Percentiles rank a stretch among this genome's conserved stretches.
phyloP scores from a whole-genome alignment of 2,888 invertebrate genomes.

The Dione juno region DNA sequence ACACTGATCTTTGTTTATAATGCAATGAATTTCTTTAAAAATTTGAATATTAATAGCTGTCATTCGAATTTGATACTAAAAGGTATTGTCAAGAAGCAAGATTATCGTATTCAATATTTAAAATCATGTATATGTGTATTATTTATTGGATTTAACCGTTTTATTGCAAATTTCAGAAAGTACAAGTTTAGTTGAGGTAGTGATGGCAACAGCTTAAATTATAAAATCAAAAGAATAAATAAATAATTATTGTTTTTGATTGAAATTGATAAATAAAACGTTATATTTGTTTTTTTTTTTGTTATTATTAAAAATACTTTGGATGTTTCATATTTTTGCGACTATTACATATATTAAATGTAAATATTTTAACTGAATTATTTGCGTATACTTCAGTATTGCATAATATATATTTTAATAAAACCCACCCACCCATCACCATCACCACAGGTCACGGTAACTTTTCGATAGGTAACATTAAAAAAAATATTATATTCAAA shows the following conservation, averaged over 20 bases:
- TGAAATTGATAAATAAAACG: not conserved
- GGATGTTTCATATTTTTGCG: no score
- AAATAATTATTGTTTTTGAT: not conserved
- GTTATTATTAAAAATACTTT: no score
- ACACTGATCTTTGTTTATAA: not conserved
- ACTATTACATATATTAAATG: no score
- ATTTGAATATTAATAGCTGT: not conserved
- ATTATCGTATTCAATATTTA: not conserved
- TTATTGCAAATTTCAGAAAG: not conserved
- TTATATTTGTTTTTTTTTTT: no score
- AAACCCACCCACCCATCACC: not conserved
- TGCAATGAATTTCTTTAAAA: not conserved
- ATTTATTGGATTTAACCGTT: constrained; percentile 1
- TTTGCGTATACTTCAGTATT: not conserved
- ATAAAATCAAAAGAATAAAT: not conserved
- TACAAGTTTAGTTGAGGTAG: constrained; percentile 12
- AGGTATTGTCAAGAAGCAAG: not conserved
- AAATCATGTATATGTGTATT: not conserved
- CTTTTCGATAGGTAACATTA: not conserved
- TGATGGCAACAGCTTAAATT: constrained; percentile 1
- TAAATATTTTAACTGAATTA: not conserved
- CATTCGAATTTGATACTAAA: not conserved
- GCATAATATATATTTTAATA: not conserved
- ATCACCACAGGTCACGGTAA: not conserved
- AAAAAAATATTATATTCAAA: not conserved